phyloP scores from a whole-genome alignment of 2,888 invertebrate genomes.

The Tetragnatha montana region DNA sequence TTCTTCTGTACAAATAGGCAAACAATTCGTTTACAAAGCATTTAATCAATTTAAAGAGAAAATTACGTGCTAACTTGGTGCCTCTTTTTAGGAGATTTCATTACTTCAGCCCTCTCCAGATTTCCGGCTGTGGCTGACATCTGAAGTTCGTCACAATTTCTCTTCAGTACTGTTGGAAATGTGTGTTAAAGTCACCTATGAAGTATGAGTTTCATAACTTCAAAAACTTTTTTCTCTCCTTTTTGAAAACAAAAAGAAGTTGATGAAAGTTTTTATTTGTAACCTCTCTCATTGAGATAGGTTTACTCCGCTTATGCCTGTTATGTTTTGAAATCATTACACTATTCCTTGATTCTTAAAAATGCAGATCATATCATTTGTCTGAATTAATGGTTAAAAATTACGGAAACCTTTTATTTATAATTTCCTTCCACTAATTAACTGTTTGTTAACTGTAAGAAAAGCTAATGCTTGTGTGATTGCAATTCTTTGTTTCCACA shows the following conservation, averaged over 20 bases:
- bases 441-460: too few relatives aligned
- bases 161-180: slow-evolving; percentile 85
- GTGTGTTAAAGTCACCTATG: slow-evolving; percentile 86
- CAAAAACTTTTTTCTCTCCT: slow-evolving; percentile 4
- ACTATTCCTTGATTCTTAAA: too few relatives aligned
- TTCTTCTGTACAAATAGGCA: too few relatives aligned
- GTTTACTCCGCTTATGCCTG: too few relatives aligned
- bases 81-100: slow-evolving; percentile 78
- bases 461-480: too few relatives aligned
- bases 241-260: neutral
- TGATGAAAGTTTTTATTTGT: neutral
- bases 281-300: too few relatives aligned
- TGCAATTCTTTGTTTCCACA: slow-evolving; percentile 65
- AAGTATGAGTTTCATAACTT: slow-evolving; percentile 77
- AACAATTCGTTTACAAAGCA: too few relatives aligned
- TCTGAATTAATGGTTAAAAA: too few relatives aligned
- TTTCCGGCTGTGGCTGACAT: slow-evolving; percentile 89
- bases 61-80: neutral
- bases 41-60: too few relatives aligned
- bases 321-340: neutral
- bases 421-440: too few relatives aligned
- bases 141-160: slow-evolving; percentile 87
- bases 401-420: too few relatives aligned
- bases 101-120: slow-evolving; percentile 77
- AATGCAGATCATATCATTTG: too few relatives aligned